Conservation (phyloP, 2,113 vertebrate species). For the Sinocyclocheilus maitianheensis region DNA sequence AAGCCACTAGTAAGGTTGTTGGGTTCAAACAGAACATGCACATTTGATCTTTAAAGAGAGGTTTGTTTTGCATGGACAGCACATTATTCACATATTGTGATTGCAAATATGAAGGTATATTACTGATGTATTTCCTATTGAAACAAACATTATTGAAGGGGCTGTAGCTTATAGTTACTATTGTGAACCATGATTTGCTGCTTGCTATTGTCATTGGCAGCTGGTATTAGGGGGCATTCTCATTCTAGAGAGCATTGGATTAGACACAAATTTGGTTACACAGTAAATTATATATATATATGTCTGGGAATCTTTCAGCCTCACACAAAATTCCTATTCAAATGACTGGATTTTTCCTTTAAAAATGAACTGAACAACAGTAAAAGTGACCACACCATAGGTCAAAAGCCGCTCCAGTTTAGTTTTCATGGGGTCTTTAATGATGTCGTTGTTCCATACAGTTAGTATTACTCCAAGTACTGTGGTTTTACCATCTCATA, state of each 20-base stretch:
- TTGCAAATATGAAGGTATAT: background rate
- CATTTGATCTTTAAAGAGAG: background rate
- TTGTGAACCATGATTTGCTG: background rate
- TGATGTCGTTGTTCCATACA: background rate
- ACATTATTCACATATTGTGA: background rate
- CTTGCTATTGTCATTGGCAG: background rate
- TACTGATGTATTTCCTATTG: background rate
- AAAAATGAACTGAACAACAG: background rate
- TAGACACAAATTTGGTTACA: too few species aligned
- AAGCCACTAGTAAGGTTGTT: background rate
- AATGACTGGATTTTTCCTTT: background rate
- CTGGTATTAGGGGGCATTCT: too few species aligned
- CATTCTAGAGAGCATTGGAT: too few species aligned
- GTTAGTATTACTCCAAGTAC: background rate
- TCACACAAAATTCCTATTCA: too few species aligned
- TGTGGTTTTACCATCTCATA: background rate
- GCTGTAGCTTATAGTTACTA: background rate
- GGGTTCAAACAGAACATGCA: background rate
- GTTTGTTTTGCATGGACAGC: background rate
- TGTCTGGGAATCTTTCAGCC: too few species aligned
- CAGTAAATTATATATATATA: too few species aligned
- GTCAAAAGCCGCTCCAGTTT: background rate
- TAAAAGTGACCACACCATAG: background rate
- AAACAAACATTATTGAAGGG: background rate
- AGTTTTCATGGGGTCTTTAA: background rate